Evolutionary conservation across 2,113 vertebrate species (phyloP).

Genomic region (Solea senegalensis): DNA sequence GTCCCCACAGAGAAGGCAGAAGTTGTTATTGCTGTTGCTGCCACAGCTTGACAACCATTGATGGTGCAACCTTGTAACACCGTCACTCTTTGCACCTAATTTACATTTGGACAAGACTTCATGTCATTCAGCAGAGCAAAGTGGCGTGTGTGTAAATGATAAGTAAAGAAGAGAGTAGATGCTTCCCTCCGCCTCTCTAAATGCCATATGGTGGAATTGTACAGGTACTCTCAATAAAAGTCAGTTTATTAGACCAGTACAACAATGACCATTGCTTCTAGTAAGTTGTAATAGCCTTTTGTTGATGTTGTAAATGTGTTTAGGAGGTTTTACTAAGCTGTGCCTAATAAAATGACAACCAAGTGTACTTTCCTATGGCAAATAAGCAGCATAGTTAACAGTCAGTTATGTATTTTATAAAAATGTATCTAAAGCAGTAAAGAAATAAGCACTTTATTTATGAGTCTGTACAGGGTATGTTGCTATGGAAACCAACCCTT

Average conservation of each 20-base stretch:
- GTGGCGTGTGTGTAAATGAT: slow-evolving; percentile 6
- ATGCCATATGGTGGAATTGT: slow-evolving; percentile 4
- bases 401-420: slow-evolving; percentile 1
- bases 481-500: slow-evolving; percentile 41
- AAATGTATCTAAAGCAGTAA: slow-evolving; percentile 8
- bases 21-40: too few relatives aligned
- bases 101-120: too few relatives aligned
- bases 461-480: slow-evolving; percentile 13
- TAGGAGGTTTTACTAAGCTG: not conserved
- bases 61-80: too few relatives aligned
- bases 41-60: too few relatives aligned
- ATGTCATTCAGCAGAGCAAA: too few relatives aligned
- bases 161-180: slow-evolving; percentile 1
- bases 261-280: too few relatives aligned
- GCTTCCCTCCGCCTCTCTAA: slow-evolving; percentile 1
- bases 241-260: too few relatives aligned
- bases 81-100: too few relatives aligned
- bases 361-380: not conserved
- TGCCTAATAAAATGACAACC: not conserved
- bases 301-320: too few relatives aligned
- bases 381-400: slow-evolving; percentile 2
- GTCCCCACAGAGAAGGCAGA: too few relatives aligned
- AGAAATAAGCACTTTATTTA: slow-evolving; percentile 19
- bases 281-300: too few relatives aligned
- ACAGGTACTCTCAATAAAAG: not conserved